Percentiles rank a stretch among this genome's conserved stretches.
phyloP scores from a whole-genome alignment of 64 coral and sea anemone genomes.

The Dendrophyllia cribrosa region DNA sequence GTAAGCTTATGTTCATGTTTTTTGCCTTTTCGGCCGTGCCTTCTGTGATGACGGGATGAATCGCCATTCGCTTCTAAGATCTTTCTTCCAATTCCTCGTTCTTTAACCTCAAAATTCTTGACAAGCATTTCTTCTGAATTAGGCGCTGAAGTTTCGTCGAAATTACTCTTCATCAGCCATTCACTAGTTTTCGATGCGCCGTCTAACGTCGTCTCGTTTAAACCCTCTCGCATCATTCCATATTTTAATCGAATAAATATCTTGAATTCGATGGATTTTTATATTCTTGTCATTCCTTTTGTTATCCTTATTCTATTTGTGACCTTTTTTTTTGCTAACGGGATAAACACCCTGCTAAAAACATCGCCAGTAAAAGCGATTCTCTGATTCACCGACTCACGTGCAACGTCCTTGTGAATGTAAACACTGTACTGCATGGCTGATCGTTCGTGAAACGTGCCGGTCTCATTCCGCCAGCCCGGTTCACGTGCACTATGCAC shows the following conservation, averaged over 20 bases:
- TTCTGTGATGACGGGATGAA: not conserved
- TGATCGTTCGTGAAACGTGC: too few species aligned
- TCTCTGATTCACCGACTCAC: too few species aligned
- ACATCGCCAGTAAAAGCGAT: too few species aligned
- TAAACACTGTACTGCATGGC: too few species aligned
- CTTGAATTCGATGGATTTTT: not conserved
- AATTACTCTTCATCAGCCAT: slow-evolving; percentile 15
- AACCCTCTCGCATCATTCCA: slow-evolving; percentile 17
- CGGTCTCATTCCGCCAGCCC: too few species aligned
- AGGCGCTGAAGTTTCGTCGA: not conserved
- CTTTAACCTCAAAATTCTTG: not conserved
- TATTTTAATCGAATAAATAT: not conserved
- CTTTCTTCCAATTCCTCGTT: not conserved
- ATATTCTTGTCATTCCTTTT: not conserved
- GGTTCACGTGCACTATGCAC: too few species aligned
- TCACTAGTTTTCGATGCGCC: slow-evolving; percentile 34
- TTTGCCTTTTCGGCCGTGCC: not conserved
- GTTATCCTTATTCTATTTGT: too few species aligned
- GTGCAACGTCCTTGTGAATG: too few species aligned
- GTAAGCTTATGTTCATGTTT: not conserved
- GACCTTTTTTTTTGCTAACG: too few species aligned
- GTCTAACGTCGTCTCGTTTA: slow-evolving; percentile 1
- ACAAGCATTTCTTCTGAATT: slow-evolving; percentile 4
- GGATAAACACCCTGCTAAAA: too few species aligned
- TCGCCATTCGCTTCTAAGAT: not conserved